phyloP scores from a whole-genome alignment of 2,113 vertebrate species.

The Hyaena hyaena region DNA sequence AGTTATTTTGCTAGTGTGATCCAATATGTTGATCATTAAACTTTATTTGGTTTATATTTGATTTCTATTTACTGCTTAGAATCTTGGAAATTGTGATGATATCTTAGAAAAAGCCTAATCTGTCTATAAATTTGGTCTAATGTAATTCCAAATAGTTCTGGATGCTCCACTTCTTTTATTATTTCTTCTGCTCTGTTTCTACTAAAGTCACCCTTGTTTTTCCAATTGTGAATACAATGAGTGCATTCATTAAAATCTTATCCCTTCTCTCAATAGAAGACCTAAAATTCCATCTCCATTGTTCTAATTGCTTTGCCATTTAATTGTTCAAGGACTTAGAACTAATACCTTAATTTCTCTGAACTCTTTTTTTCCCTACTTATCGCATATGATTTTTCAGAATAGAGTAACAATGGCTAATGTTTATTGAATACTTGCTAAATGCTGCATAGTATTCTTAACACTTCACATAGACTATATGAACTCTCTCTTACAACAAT shows the following conservation, averaged over 20 bases:
- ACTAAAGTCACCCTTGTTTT: neutral
- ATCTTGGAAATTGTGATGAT: neutral
- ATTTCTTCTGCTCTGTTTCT: neutral
- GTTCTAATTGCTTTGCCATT: neutral
- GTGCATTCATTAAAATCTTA: neutral
- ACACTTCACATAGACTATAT: neutral
- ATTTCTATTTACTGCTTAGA: neutral
- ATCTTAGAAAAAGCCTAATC: neutral
- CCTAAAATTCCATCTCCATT: neutral
- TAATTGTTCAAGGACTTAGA: neutral
- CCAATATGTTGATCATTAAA: neutral
- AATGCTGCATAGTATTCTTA: neutral
- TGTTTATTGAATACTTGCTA: neutral
- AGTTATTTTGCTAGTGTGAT: conserved; percentile 16
- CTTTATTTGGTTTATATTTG: neutral
- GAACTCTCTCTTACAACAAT: neutral
- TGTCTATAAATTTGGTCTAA: neutral
- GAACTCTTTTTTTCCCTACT: neutral
- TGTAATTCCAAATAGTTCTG: neutral
- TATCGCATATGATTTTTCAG: neutral
- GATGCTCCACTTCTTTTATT: neutral
- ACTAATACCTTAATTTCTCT: neutral
- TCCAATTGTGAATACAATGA: neutral
- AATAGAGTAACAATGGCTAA: neutral
- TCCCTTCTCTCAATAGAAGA: neutral